A percentile compares a stretch with the other conserved stretches of the same genome.
phyloP scores from a whole-genome alignment of 2,113 vertebrate genomes.

The Narcine bancroftii region DNA sequence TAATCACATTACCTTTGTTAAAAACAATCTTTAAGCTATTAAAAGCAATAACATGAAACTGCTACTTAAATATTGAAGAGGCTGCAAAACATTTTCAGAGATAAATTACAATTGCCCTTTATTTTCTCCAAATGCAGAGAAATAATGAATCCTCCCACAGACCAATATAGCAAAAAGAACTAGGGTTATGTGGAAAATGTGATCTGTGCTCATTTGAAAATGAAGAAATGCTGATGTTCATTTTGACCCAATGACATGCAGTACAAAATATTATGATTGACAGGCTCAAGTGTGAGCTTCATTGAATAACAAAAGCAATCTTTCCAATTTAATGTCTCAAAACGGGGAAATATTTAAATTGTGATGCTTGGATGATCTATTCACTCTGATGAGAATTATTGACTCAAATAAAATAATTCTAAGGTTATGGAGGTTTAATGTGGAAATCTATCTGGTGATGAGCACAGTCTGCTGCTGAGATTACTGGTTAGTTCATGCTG shows the following conservation, averaged over 20 bases:
- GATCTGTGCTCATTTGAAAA: background rate
- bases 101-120: background rate
- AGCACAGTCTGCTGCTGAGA: background rate
- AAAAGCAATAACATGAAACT: background rate
- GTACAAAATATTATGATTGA: constrained; percentile 18
- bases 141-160: background rate
- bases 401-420: constrained; percentile 24
- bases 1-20: background rate
- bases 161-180: background rate
- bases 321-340: background rate
- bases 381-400: constrained; percentile 9
- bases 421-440: background rate
- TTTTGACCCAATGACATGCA: background rate
- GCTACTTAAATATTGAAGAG: constrained; percentile 15
- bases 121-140: constrained; percentile 10
- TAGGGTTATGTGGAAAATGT: background rate
- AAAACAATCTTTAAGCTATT: background rate
- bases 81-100: background rate
- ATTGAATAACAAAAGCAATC: background rate
- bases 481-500: background rate
- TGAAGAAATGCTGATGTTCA: background rate
- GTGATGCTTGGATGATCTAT: background rate
- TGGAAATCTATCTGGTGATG: background rate
- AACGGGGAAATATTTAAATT: constrained; percentile 8
- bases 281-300: background rate